Conservation (phyloP, 53 echinoderm and acorn worm species). For the Astropecten irregularis region DNA sequence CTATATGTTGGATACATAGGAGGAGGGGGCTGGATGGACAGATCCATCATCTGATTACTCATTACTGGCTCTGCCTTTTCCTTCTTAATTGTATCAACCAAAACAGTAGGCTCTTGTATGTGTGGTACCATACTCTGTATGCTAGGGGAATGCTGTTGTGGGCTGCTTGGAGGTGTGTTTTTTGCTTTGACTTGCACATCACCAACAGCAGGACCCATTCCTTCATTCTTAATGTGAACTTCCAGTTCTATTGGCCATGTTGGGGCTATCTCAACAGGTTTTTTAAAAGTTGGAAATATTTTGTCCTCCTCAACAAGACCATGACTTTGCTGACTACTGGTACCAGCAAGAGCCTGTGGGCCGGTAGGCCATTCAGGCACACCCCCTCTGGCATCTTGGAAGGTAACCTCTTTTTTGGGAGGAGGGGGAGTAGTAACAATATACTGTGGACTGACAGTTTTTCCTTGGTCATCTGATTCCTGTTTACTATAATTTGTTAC, state of each 20-base stretch:
- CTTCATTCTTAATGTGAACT: conserved; percentile 38
- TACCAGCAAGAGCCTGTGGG: conserved; percentile 67
- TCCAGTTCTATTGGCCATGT: conserved; percentile 36
- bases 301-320: conserved; percentile 4
- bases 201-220: conserved; percentile 22
- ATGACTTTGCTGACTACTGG: neutral
- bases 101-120: neutral
- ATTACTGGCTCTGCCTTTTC: conserved; percentile 4
- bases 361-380: conserved; percentile 79
- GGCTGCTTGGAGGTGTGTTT: conserved; percentile 3
- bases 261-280: conserved; percentile 10
- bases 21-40: conserved; percentile 10
- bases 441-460: neutral
- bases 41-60: neutral
- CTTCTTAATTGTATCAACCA: conserved; percentile 9
- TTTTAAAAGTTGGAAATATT: conserved; percentile 20
- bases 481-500: conserved; percentile 36
- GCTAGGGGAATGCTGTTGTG: neutral
- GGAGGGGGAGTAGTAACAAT: neutral
- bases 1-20: conserved; percentile 61
- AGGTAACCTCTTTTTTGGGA: conserved; percentile 41
- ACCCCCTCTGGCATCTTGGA: conserved; percentile 78
- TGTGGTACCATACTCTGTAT: neutral
- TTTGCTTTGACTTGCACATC: conserved; percentile 23
- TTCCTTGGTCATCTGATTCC: neutral